Percentiles rank a stretch among this genome's conserved stretches.
These are phyloP conservation scores for Mus spretus DNA, from an alignment of 2,797 vertebrate genomes.

Conservation along the genomic window DNA sequence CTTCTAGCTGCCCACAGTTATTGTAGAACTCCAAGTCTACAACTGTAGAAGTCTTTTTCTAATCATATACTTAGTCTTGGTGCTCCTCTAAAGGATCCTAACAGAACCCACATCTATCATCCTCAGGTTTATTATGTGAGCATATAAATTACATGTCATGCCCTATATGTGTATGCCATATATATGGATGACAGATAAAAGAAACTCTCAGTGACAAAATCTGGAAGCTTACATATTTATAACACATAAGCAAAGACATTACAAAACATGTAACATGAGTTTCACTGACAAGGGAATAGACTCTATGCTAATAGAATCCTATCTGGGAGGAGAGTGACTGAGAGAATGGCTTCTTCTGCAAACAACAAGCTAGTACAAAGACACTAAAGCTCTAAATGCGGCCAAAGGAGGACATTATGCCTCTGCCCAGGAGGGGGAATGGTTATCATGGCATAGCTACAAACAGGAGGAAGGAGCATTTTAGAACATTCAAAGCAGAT, in stretches of 20 bases:
- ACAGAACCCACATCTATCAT: not conserved
- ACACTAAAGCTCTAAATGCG: not conserved
- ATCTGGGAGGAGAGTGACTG: not conserved
- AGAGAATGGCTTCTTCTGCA: not conserved
- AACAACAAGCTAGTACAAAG: constrained; percentile 10
- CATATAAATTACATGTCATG: not conserved
- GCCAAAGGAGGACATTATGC: not conserved
- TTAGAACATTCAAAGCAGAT: not conserved
- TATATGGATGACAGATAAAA: not conserved
- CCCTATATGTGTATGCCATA: not conserved
- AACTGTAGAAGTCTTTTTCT: not conserved
- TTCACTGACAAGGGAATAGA: not conserved
- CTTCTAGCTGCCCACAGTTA: not conserved
- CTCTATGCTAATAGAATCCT: not conserved
- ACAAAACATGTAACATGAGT: not conserved
- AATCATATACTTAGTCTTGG: not conserved
- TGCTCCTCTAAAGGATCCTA: not conserved
- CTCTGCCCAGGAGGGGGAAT: not conserved
- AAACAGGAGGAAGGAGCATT: constrained; percentile 12
- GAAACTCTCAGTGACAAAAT: not conserved
- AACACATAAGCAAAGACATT: not conserved
- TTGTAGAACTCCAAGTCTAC: not conserved
- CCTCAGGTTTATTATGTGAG: constrained; percentile 39
- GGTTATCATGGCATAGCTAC: not conserved
- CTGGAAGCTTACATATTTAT: not conserved